Conservation (phyloP, 2,888 invertebrate species). For the Clanis bilineata region DNA sequence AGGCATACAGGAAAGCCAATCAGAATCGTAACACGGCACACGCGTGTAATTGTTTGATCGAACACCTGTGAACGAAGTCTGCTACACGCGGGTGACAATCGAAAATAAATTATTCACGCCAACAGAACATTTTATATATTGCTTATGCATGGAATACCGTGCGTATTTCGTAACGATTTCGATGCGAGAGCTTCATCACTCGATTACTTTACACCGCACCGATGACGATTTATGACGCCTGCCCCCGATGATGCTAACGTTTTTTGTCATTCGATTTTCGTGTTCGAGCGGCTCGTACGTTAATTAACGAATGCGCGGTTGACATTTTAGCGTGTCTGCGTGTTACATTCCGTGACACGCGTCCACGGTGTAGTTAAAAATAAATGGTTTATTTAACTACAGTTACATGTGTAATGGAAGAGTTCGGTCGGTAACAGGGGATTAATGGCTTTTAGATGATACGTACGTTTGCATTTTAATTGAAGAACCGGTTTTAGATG, state of each 20-base stretch:
- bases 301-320: conserved; percentile 28
- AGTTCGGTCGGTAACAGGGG: background rate
- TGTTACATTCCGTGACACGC: conserved; percentile 16
- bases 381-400: conserved; percentile 2
- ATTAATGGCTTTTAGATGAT: background rate
- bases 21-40: conserved; percentile 35
- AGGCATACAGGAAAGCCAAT: conserved; percentile 28
- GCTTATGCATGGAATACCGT: conserved; percentile 68
- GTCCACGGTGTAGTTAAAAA: background rate
- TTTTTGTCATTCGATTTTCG: conserved; percentile 41
- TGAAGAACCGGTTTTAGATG: background rate
- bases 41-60: conserved; percentile 54
- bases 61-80: conserved; percentile 56
- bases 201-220: conserved; percentile 54
- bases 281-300: conserved; percentile 32
- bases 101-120: conserved; percentile 71
- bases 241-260: conserved; percentile 32
- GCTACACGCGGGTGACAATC: conserved; percentile 54
- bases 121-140: conserved; percentile 65
- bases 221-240: conserved; percentile 50
- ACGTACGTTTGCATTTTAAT: background rate
- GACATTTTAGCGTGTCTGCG: conserved; percentile 18
- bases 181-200: conserved; percentile 49
- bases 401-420: background rate
- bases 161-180: conserved; percentile 39